Conservation (phyloP, 2,113 vertebrate species). For the Ictidomys tridecemlineatus region DNA sequence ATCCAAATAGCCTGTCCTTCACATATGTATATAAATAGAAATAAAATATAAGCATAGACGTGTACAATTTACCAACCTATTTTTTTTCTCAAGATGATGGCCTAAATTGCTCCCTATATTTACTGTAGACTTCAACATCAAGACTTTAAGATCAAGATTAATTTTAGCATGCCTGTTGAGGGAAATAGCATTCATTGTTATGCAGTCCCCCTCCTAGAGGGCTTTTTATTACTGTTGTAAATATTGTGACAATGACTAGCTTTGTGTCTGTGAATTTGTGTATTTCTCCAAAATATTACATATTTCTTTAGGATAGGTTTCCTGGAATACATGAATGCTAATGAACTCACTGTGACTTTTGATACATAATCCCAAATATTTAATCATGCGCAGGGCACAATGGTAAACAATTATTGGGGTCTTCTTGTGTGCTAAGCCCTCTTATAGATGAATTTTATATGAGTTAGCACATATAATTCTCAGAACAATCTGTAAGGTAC, state of each 20-base stretch:
- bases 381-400: background rate
- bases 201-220: background rate
- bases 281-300: background rate
- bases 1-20: background rate
- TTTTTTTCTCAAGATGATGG: background rate
- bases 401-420: background rate
- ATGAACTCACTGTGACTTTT: background rate
- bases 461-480: conserved; percentile 52
- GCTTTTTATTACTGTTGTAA: background rate
- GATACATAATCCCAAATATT: background rate
- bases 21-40: background rate
- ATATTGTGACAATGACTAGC: background rate
- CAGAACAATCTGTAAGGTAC: background rate
- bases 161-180: background rate
- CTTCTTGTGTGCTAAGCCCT: background rate
- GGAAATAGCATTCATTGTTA: background rate
- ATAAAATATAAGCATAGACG: background rate
- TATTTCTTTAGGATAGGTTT: background rate
- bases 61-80: background rate
- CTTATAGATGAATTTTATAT: conserved; percentile 16
- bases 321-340: background rate
- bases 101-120: background rate
- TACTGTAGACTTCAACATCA: background rate
- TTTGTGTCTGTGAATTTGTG: background rate
- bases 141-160: background rate